phyloP scores from a whole-genome alignment of 2,797 vertebrate genomes.

The Hozukius guyotensis region DNA sequence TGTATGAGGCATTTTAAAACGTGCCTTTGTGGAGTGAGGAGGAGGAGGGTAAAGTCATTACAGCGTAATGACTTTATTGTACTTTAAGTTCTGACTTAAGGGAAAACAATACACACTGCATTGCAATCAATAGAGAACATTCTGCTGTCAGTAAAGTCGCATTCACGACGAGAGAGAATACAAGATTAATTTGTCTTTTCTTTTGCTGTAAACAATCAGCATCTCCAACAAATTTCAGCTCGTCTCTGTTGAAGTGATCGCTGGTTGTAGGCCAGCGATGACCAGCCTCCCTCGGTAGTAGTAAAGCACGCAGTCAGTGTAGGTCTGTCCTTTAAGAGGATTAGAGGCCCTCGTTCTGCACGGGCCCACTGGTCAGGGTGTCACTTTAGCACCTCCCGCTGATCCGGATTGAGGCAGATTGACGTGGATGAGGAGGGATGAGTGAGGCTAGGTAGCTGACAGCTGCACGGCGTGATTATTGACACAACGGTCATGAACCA shows the following conservation, averaged over 20 bases:
- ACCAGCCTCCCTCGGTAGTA: slow-evolving; percentile 22
- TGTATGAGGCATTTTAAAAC: slow-evolving; percentile 22
- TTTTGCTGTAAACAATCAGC: not conserved
- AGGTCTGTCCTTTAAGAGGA: slow-evolving; percentile 76
- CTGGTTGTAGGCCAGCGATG: slow-evolving; percentile 17
- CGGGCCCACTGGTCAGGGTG: slow-evolving; percentile 67
- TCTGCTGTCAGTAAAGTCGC: not conserved
- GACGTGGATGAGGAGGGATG: slow-evolving; percentile 62
- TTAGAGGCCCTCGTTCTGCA: slow-evolving; percentile 58
- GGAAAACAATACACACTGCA: slow-evolving; percentile 16
- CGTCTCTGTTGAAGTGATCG: not conserved
- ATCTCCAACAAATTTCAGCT: slow-evolving; percentile 2
- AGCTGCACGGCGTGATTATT: slow-evolving; percentile 47
- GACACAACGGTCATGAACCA: not conserved
- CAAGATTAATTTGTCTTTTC: not conserved
- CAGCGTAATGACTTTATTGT: slow-evolving; percentile 11
- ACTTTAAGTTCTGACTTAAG: slow-evolving; percentile 9
- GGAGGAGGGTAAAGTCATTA: slow-evolving; percentile 18
- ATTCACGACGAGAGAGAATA: not conserved
- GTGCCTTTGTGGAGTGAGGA: not conserved
- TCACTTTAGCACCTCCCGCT: slow-evolving; percentile 76
- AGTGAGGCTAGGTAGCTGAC: slow-evolving; percentile 44
- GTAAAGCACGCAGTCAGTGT: slow-evolving; percentile 24
- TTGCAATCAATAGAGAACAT: slow-evolving; percentile 30
- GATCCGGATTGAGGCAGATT: slow-evolving; percentile 75